phyloP scores from a whole-genome alignment of 2,888 invertebrate species.

The Schrankia costaestrigalis region DNA sequence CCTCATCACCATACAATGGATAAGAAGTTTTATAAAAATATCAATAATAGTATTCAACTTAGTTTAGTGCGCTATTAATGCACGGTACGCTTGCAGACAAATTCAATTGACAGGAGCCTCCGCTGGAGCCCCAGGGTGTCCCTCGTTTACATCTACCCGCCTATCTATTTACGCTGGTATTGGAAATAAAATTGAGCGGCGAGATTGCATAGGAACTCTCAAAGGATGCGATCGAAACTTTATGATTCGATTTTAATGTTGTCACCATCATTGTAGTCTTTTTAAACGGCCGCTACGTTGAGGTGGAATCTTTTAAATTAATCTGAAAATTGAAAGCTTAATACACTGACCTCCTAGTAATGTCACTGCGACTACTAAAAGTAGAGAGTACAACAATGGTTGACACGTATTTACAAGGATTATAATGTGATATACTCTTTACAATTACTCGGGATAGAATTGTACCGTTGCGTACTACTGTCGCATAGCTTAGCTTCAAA shows the following conservation, averaged over 20 bases:
- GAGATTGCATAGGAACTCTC: slow-evolving; percentile 67
- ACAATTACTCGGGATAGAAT: slow-evolving; percentile 43
- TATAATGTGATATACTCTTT: slow-evolving; percentile 20
- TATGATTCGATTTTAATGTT: slow-evolving; percentile 70
- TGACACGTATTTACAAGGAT: slow-evolving; percentile 28
- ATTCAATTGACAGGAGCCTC: slow-evolving; percentile 77
- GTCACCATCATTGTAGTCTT: slow-evolving; percentile 57
- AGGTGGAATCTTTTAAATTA: slow-evolving; percentile 37
- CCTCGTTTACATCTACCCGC: slow-evolving; percentile 66
- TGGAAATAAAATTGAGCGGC: slow-evolving; percentile 70
- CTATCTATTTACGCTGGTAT: slow-evolving; percentile 70
- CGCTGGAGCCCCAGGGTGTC: slow-evolving; percentile 65
- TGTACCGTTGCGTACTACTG: slow-evolving; percentile 51
- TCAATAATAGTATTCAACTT: slow-evolving; percentile 67
- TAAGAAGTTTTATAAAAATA: slow-evolving; percentile 65
- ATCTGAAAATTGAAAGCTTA: slow-evolving; percentile 46
- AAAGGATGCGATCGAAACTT: slow-evolving; percentile 65
- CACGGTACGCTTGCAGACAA: slow-evolving; percentile 75
- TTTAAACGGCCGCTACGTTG: slow-evolving; percentile 48
- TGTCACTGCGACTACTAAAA: slow-evolving; percentile 8
- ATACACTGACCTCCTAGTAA: slow-evolving; percentile 21
- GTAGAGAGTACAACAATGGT: slow-evolving; percentile 14
- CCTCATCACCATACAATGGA: slow-evolving; percentile 54
- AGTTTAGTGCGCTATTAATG: slow-evolving; percentile 75
- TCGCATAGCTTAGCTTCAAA: slow-evolving; percentile 59